Base-by-base conservation (phyloP, 1,140 invertebrate species). In the Drosophila grimshawi region DNA sequence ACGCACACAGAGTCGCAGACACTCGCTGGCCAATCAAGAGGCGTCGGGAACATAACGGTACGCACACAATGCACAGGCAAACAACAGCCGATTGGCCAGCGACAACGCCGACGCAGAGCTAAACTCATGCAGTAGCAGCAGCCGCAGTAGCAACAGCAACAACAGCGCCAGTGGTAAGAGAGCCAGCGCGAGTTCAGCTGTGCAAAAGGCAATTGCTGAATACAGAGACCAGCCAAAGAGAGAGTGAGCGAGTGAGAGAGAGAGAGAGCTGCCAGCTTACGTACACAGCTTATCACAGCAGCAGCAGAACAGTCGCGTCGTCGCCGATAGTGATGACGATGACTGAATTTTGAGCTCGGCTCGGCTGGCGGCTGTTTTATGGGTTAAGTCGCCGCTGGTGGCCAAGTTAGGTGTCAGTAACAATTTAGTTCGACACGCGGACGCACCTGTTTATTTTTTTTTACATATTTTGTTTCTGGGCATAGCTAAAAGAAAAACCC, bases 361-460 rank as follows among this genome's bases (percentile, higher is more conserved):
- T 75, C 60, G 53, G 35, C 48, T 55, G 46, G 56, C 39, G 48
- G 39, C 39, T 62, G 65, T 70, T 78, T 56, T 76, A 66, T 69
- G 71, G 81, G 80, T 86, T 81, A 79, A 86, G 56, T 80, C 76
- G 71, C 70, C 74, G 76, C 78, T 85, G 80, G 81, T 79, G 78
- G 73, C 70, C 83, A 88, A 71, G 73, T 77, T 75, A 85, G 80
- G 81, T 85, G 76, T 83, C 89, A 91, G 89, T 90, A 85, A 85
- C 83, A 80, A 86, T 90, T 90, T 76, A 79, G 80, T 77, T 76
- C 73, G 78, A 78, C 76, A 65, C 80, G 74, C 81, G 82, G 65
- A 63, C 81, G 82, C 80, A 86, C 71, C 81, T 81, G 73, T 64
- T 72, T 66, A 19, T 64, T 74, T 75, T 74, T 76, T 76, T 71